Conservation (phyloP, 2,797 vertebrate species). For the Sebastes goodei region DNA sequence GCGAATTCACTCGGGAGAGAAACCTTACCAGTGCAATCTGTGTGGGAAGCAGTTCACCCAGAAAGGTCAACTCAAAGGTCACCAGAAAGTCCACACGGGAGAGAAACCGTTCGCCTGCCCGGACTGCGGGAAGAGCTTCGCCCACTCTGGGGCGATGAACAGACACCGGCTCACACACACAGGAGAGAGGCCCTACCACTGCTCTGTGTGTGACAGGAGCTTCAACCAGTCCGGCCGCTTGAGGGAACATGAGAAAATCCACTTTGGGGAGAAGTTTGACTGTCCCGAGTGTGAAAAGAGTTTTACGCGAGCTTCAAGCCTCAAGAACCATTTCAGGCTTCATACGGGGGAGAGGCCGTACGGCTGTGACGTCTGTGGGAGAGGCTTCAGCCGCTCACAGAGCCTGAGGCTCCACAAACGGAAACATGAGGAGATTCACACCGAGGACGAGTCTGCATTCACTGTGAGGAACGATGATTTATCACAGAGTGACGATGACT, state of each 20-base stretch:
- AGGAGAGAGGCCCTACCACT: conserved; percentile 76
- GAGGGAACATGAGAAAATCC: conserved; percentile 78
- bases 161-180: conserved; percentile 78
- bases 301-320: conserved; percentile 75
- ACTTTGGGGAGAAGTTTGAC: conserved; percentile 79
- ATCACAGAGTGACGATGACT: conserved; percentile 67
- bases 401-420: conserved; percentile 77
- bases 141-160: conserved; percentile 79
- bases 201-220: conserved; percentile 70
- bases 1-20: conserved; percentile 90
- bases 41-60: conserved; percentile 81
- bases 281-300: conserved; percentile 78
- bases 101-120: conserved; percentile 78
- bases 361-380: conserved; percentile 73
- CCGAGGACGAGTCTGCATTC: conserved; percentile 47
- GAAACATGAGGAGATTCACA: conserved; percentile 59
- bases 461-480: conserved; percentile 52
- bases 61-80: conserved; percentile 79
- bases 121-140: conserved; percentile 78
- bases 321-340: conserved; percentile 79
- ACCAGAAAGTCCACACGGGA: conserved; percentile 79
- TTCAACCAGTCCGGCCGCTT: conserved; percentile 80
- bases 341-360: conserved; percentile 81
- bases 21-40: conserved; percentile 87
- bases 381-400: conserved; percentile 79